phyloP scores from a whole-genome alignment of 2,888 invertebrate species.

The Listrodromus nycthemerus region DNA sequence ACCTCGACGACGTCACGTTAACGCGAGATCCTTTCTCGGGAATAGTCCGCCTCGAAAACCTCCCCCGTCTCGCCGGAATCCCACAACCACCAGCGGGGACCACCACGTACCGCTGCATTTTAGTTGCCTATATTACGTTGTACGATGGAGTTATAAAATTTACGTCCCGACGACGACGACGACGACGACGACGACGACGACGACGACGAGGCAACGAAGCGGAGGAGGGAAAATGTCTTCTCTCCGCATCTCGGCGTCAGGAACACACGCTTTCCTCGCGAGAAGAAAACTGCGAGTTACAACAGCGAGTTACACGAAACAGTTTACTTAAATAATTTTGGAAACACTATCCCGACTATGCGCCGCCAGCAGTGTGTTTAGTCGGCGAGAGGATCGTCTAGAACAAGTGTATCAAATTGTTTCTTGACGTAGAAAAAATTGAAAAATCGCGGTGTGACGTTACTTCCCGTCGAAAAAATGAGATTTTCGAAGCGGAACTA shows the following conservation, averaged over 20 bases:
- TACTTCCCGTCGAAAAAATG: too few species aligned
- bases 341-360: not conserved
- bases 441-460: not conserved
- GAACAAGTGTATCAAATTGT: not conserved
- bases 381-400: not conserved
- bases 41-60: constrained; percentile 51
- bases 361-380: not conserved
- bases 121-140: constrained; percentile 59
- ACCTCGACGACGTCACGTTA: constrained; percentile 58
- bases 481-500: too few species aligned
- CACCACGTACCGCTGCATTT: constrained; percentile 49
- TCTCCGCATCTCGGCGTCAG: constrained; percentile 3
- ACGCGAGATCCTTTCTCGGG: constrained; percentile 53
- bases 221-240: constrained; percentile 35
- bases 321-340: constrained; percentile 32
- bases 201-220: constrained; percentile 25
- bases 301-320: constrained; percentile 1
- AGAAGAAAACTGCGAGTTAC: constrained; percentile 9
- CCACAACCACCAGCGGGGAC: constrained; percentile 19
- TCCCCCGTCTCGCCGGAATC: constrained; percentile 19
- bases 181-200: constrained; percentile 37
- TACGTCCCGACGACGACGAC: constrained; percentile 46
- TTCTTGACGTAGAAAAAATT: not conserved
- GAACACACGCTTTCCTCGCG: constrained; percentile 14
- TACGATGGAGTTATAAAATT: constrained; percentile 61